These are phyloP conservation scores for Stegodyphus mimosarum DNA, from an alignment of 1,140 invertebrate genomes.

Conservation along the genomic window DNA sequence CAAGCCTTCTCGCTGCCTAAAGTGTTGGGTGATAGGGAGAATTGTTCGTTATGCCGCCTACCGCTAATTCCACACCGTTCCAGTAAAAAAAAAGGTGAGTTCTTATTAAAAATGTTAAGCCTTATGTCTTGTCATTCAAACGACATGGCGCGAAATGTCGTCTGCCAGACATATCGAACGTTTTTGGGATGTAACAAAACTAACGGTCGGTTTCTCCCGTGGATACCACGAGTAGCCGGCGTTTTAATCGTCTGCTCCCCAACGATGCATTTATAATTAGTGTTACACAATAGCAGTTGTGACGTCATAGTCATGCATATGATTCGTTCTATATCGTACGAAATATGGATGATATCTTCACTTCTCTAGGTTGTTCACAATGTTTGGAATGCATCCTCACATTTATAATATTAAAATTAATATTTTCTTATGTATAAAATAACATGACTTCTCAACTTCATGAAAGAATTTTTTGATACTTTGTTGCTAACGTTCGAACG, in stretches of 20 bases:
- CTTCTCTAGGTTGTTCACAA: too few species aligned
- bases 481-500: too few species aligned
- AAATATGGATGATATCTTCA: neutral
- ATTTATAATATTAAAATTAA: too few species aligned
- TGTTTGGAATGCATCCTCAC: too few species aligned
- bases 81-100: conserved; percentile 36
- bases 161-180: conserved; percentile 42
- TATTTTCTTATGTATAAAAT: too few species aligned
- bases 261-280: conserved; percentile 45
- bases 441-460: too few species aligned
- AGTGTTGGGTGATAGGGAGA: conserved; percentile 14
- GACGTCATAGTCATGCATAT: conserved; percentile 9
- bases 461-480: too few species aligned
- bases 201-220: conserved; percentile 31
- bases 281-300: conserved; percentile 19
- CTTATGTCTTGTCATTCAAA: neutral
- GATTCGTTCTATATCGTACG: too few species aligned
- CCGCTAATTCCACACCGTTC: conserved; percentile 4
- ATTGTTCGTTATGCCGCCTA: conserved; percentile 19
- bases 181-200: neutral
- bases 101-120: conserved; percentile 5
- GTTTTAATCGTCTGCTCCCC: conserved; percentile 30
- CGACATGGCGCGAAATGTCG: conserved; percentile 9
- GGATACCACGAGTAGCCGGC: conserved; percentile 15
- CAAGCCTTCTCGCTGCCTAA: conserved; percentile 10